A percentile compares a stretch with the other conserved stretches of the same genome.
Evolutionary conservation across 2,113 vertebrate species (phyloP).

Genomic region (Toxotes jaculatrix): DNA sequence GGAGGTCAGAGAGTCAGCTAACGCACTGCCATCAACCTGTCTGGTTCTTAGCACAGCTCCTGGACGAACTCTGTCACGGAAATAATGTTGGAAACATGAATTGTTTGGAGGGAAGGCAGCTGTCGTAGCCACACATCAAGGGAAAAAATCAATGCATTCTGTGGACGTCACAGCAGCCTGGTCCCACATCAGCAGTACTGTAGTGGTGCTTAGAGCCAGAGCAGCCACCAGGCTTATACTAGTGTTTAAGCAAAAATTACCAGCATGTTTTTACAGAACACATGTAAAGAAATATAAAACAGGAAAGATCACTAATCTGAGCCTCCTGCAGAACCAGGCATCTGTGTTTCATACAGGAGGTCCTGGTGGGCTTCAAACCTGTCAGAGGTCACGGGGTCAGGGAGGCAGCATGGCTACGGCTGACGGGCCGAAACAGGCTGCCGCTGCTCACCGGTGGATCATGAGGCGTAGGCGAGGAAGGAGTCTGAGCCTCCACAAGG

Average conservation of each 20-base stretch:
- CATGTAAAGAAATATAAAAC: not conserved
- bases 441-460: not conserved
- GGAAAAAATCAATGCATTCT: too few relatives aligned
- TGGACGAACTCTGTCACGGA: too few relatives aligned
- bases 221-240: not conserved
- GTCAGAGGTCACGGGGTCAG: constrained; percentile 7
- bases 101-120: too few relatives aligned
- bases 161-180: too few relatives aligned
- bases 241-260: not conserved
- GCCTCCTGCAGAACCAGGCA: not conserved
- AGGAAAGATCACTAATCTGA: not conserved
- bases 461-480: not conserved
- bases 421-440: not conserved
- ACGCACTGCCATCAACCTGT: not conserved
- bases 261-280: not conserved
- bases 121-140: too few relatives aligned
- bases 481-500: not conserved
- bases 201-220: too few relatives aligned
- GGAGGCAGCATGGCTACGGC: not conserved
- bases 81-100: too few relatives aligned
- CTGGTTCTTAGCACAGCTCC: not conserved
- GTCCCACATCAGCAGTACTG: too few relatives aligned
- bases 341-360: not conserved
- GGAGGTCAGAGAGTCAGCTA: not conserved
- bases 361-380: not conserved